Percentiles rank a stretch among this genome's conserved stretches.
Evolutionary conservation across 53 echinoderm and acorn worm genomes (phyloP).

Genomic region (Zoroaster sp.): DNA sequence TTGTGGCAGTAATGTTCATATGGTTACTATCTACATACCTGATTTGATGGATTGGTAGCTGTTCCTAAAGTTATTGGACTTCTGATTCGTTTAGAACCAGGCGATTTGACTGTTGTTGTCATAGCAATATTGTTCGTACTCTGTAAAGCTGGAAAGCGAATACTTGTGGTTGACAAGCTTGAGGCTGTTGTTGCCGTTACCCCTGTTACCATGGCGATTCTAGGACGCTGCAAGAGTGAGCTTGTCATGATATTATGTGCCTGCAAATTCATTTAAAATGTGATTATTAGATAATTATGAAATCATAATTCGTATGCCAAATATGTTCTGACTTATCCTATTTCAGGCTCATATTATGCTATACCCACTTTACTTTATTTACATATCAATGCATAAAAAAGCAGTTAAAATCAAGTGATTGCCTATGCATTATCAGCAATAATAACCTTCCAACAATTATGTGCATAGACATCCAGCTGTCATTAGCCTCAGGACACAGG

Average conservation of each 20-base stretch:
- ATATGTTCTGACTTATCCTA: no score
- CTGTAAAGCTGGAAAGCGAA: slow-evolving; percentile 71
- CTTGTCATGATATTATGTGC: slow-evolving; percentile 47
- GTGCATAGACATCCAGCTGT: no score
- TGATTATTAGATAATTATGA: background rate
- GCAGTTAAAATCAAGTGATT: no score
- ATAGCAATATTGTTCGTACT: slow-evolving; percentile 36
- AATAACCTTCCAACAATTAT: no score
- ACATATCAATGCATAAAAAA: no score
- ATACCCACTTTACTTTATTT: no score
- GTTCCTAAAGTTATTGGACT: slow-evolving; percentile 41
- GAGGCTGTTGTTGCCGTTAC: slow-evolving; percentile 1
- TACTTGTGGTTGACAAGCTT: slow-evolving; percentile 28
- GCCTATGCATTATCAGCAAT: no score
- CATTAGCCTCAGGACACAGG: no score
- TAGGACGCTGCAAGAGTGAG: slow-evolving; percentile 69
- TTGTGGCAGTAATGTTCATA: no score
- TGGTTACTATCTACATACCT: no score
- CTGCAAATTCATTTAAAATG: background rate
- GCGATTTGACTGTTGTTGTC: slow-evolving; percentile 34
- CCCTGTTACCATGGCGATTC: slow-evolving; percentile 84
- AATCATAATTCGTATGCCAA: no score
- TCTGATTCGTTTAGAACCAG: slow-evolving; percentile 14
- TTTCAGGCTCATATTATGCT: no score
- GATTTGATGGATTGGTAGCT: background rate